A percentile compares a stretch with the other conserved stretches of the same genome.
phyloP scores from a whole-genome alignment of 2,797 vertebrate genomes.

The Chaetophractus vellerosus region DNA sequence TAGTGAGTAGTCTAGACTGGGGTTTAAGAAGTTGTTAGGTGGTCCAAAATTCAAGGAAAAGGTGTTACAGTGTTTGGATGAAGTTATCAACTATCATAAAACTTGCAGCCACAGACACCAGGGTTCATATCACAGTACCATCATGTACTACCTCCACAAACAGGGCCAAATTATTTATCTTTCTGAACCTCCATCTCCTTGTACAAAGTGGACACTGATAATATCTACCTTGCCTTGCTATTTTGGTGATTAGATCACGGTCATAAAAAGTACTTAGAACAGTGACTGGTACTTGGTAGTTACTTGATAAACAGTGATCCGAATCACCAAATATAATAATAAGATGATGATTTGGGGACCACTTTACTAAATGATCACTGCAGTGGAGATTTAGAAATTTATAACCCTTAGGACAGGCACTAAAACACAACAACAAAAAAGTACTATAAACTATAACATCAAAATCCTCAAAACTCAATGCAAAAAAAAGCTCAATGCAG shows the following conservation, averaged over 20 bases:
- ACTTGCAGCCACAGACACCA: not conserved
- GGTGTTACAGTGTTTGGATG: not conserved
- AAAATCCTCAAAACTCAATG: not conserved
- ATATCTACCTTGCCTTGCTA: not conserved
- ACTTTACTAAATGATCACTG: not conserved
- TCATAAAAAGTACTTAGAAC: constrained; percentile 1
- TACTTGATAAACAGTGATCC: not conserved
- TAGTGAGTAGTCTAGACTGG: not conserved
- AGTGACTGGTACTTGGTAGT: not conserved
- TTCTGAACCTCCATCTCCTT: not conserved
- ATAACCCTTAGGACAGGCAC: not conserved
- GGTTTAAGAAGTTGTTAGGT: not conserved
- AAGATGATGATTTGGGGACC: not conserved
- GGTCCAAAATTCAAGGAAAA: constrained; percentile 39
- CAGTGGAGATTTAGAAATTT: constrained; percentile 11
- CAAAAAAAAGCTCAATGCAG: not conserved
- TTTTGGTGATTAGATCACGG: constrained; percentile 25
- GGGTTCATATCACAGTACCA: not conserved
- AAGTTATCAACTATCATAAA: not conserved
- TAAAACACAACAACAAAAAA: constrained; percentile 27
- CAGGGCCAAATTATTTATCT: not conserved
- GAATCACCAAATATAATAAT: not conserved
- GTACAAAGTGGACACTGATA: not conserved
- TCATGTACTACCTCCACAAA: not conserved
- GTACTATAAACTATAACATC: not conserved